Evolutionary conservation across 2,113 vertebrate genomes (phyloP).

Genomic region (Raja brachyura): DNA sequence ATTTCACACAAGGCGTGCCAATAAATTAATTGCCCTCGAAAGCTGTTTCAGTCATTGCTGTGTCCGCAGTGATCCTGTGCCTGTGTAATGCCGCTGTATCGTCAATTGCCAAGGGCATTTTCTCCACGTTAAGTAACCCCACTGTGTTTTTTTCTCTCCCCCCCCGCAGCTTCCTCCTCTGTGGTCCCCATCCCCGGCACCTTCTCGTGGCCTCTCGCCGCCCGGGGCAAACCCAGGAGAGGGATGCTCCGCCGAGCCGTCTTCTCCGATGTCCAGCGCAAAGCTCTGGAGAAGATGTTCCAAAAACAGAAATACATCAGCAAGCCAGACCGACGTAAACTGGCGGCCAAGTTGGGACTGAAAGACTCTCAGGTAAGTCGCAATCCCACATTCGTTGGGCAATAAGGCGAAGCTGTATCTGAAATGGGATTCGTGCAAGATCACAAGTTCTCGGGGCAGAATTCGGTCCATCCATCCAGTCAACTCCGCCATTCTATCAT

Average conservation of each 20-base stretch:
- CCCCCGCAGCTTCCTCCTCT: constrained; percentile 65
- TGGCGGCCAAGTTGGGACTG: constrained; percentile 82
- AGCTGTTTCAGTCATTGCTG: background rate
- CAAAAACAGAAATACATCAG: constrained; percentile 99
- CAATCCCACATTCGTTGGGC: rapidly evolving
- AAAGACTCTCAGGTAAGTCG: constrained; percentile 87
- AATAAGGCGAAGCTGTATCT: too few species aligned
- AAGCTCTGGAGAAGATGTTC: constrained; percentile 92
- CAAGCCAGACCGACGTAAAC: constrained; percentile 90
- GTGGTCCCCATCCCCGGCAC: constrained; percentile 90
- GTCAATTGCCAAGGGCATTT: background rate
- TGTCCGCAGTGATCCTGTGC: background rate
- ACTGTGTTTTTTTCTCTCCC: constrained; percentile 1
- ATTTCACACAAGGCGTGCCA: constrained; percentile 7
- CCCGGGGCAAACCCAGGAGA: constrained; percentile 81
- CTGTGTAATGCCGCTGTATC: background rate
- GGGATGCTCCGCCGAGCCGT: constrained; percentile 92
- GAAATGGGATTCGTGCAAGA: too few species aligned
- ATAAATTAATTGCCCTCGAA: background rate
- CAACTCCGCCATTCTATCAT: too few species aligned
- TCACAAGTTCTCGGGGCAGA: too few species aligned
- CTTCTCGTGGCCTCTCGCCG: constrained; percentile 85
- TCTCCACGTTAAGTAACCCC: background rate
- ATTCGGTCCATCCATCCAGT: too few species aligned
- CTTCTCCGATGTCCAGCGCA: constrained; percentile 93